Evolutionary conservation across 2,797 vertebrate species (phyloP).

Genomic region (Euthynnus affinis): DNA sequence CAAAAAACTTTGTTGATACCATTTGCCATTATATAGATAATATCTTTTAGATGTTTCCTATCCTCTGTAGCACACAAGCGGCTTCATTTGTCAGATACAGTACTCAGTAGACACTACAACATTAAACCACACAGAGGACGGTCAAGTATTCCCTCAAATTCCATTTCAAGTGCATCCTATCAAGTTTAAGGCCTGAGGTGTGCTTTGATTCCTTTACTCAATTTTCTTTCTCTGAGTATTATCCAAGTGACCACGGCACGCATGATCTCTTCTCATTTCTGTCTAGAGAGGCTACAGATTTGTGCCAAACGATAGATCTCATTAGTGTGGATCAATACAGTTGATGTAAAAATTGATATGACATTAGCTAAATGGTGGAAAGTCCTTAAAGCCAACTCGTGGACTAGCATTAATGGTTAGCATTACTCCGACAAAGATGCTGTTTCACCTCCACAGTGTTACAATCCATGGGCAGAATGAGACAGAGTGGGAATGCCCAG

Average conservation of each 20-base stretch:
- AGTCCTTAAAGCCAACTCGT: conserved; percentile 57
- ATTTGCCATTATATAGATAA: conserved; percentile 67
- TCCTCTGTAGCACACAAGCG: conserved; percentile 52
- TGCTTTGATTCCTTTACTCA: conserved; percentile 78
- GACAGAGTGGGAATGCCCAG: conserved; percentile 21
- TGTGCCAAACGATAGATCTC: conserved; percentile 49
- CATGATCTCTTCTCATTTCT: conserved; percentile 40
- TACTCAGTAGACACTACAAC: conserved; percentile 63
- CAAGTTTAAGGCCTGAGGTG: conserved; percentile 85
- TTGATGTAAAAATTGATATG: conserved; percentile 25
- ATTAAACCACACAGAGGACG: conserved; percentile 67
- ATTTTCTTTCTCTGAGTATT: conserved; percentile 54
- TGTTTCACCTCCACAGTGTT: conserved; percentile 39
- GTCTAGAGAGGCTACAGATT: conserved; percentile 61
- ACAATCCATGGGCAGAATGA: conserved; percentile 47
- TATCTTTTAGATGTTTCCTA: conserved; percentile 60
- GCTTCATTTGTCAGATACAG: conserved; percentile 49
- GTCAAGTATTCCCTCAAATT: conserved; percentile 68
- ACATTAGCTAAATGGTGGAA: conserved; percentile 36
- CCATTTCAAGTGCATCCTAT: conserved; percentile 80
- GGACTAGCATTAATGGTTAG: conserved; percentile 33
- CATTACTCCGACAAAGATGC: conserved; percentile 25
- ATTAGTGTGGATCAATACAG: conserved; percentile 35
- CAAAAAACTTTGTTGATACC: conserved; percentile 57
- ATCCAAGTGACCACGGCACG: conserved; percentile 54